Conservation (phyloP, 1,140 invertebrate genomes). For the Solenopsis invicta region DNA sequence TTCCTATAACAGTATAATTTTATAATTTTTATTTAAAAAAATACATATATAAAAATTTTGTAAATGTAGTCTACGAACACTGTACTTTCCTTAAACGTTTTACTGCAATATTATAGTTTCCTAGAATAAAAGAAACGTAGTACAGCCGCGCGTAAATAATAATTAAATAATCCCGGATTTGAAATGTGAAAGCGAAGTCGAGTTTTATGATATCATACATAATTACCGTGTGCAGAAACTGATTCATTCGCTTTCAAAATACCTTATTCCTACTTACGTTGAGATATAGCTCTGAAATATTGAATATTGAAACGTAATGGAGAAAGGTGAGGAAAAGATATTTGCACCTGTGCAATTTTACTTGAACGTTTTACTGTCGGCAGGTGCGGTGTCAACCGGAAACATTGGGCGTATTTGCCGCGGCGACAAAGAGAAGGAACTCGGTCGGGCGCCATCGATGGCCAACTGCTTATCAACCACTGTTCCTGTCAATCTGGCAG, state of each 20-base stretch:
- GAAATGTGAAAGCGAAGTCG: slow-evolving; percentile 10
- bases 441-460: slow-evolving; percentile 86
- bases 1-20: background rate
- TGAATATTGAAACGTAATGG: background rate
- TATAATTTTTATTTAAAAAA: background rate
- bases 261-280: background rate
- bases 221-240: background rate
- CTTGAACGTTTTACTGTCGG: background rate
- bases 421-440: slow-evolving; percentile 80
- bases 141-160: background rate
- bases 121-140: background rate
- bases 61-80: background rate
- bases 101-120: background rate
- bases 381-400: slow-evolving; percentile 82
- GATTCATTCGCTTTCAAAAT: slow-evolving; percentile 11
- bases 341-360: background rate
- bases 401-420: slow-evolving; percentile 80
- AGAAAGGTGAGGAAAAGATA: background rate
- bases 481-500: slow-evolving; percentile 90
- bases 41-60: background rate
- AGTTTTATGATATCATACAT: slow-evolving; percentile 2
- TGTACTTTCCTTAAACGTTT: background rate
- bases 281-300: background rate
- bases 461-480: slow-evolving; percentile 89
- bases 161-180: slow-evolving; percentile 24